Percentiles rank a stretch among this genome's conserved stretches.
Conservation (phyloP, 2,797 vertebrate species). For the Gobio occitaniae region DNA sequence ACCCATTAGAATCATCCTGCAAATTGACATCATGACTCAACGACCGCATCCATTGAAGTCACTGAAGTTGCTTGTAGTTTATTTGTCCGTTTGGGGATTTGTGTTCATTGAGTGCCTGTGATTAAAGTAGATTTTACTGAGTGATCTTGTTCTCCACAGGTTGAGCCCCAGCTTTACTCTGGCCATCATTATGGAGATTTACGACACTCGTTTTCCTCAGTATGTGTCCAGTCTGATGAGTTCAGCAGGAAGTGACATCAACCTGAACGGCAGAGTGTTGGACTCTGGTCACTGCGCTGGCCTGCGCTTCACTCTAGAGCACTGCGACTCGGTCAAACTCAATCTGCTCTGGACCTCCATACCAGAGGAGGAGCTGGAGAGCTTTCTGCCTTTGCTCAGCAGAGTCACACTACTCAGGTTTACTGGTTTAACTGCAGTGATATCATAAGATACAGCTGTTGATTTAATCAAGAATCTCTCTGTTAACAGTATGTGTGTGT, state of each 20-base stretch:
- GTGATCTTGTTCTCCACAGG: conserved; percentile 29
- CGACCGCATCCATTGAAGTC: neutral
- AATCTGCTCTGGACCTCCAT: conserved; percentile 66
- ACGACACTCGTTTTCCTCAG: conserved; percentile 39
- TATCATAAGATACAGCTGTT: neutral
- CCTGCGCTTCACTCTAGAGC: conserved; percentile 64
- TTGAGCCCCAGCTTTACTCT: conserved; percentile 44
- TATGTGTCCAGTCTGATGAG: conserved; percentile 61
- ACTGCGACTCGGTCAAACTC: conserved; percentile 56
- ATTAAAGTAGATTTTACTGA: neutral
- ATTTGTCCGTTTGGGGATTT: neutral
- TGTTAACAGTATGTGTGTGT: neutral
- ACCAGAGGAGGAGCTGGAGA: conserved; percentile 50
- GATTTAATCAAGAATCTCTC: neutral
- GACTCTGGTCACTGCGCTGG: conserved; percentile 64
- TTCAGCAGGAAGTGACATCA: conserved; percentile 60
- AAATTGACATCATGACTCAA: neutral
- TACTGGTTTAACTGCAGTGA: neutral
- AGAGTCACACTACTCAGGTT: conserved; percentile 55
- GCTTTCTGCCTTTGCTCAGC: conserved; percentile 40
- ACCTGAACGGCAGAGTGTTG: conserved; percentile 63
- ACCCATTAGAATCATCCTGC: neutral
- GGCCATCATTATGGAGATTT: conserved; percentile 55
- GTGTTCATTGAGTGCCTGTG: neutral
- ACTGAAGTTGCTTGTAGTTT: neutral